Evolutionary conservation across 2,797 vertebrate species (phyloP).

Genomic region (Argentina silus): DNA sequence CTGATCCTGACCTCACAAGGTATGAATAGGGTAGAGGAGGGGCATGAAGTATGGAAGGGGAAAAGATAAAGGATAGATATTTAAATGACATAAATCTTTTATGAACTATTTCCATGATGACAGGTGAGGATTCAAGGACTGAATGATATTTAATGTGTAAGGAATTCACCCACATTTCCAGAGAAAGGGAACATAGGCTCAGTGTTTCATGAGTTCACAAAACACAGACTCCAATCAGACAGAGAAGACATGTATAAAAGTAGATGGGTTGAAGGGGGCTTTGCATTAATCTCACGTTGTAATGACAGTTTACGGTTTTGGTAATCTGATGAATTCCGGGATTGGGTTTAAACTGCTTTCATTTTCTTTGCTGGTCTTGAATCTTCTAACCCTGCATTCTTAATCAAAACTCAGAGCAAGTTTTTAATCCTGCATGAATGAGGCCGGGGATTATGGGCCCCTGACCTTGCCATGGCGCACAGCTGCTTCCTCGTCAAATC

Average conservation of each 20-base stretch:
- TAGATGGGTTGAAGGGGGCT: conserved; percentile 74
- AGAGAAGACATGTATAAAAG: conserved; percentile 54
- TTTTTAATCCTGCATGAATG: conserved; percentile 88
- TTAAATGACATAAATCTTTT: too few species aligned
- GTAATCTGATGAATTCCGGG: conserved; percentile 91
- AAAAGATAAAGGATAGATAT: too few species aligned
- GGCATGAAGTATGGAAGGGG: too few species aligned
- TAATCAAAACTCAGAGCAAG: conserved; percentile 90
- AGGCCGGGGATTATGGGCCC: conserved; percentile 81
- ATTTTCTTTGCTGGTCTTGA: conserved; percentile 89
- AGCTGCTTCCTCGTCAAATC: conserved; percentile 74
- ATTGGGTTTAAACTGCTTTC: conserved; percentile 93
- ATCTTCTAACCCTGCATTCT: conserved; percentile 92
- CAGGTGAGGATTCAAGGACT: neutral
- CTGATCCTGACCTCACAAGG: conserved; percentile 49
- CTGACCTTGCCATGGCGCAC: conserved; percentile 79
- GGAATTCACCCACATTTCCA: conserved; percentile 34
- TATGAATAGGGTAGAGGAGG: neutral
- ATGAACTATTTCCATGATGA: too few species aligned
- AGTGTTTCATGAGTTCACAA: neutral
- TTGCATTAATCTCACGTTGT: conserved; percentile 86
- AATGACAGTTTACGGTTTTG: conserved; percentile 87
- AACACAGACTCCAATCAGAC: conserved; percentile 13
- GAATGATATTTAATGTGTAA: neutral
- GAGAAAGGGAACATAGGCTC: conserved; percentile 40